Conservation (phyloP, 2,113 vertebrate species). For the Eurypyga helias region DNA sequence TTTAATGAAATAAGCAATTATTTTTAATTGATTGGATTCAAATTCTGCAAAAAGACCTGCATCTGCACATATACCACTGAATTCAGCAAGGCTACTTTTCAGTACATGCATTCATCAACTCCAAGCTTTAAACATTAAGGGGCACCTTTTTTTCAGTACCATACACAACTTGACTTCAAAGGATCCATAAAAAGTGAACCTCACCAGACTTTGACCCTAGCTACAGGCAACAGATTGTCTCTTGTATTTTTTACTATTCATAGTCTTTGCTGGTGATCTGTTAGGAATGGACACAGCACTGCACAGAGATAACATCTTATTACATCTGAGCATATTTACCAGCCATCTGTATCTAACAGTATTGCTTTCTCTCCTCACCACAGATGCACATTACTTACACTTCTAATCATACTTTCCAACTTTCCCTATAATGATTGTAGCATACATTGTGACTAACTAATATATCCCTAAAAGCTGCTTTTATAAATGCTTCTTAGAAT, state of each 20-base stretch:
- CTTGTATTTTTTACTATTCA: constrained; percentile 16
- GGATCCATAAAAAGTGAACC: neutral
- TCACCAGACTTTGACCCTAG: constrained; percentile 61
- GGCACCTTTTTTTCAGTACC: neutral
- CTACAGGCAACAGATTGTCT: constrained; percentile 46
- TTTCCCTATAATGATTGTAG: neutral
- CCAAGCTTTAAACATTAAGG: neutral
- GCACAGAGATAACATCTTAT: constrained; percentile 38
- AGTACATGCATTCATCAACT: neutral
- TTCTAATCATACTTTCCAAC: neutral
- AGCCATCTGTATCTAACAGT: constrained; percentile 40
- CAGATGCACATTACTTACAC: neutral
- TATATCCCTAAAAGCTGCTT: neutral
- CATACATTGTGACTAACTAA: neutral
- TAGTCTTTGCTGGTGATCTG: constrained; percentile 1
- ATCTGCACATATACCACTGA: neutral
- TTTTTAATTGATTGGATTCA: neutral
- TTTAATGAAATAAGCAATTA: neutral
- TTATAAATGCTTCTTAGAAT: neutral
- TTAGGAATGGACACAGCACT: neutral
- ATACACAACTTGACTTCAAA: neutral
- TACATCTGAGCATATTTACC: constrained; percentile 12
- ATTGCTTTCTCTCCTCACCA: neutral
- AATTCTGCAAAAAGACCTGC: neutral
- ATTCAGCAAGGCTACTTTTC: neutral